Percentiles rank a stretch among this genome's conserved stretches.
phyloP scores from a whole-genome alignment of 2,113 vertebrate genomes.

The Beaufortia kweichowensis region DNA sequence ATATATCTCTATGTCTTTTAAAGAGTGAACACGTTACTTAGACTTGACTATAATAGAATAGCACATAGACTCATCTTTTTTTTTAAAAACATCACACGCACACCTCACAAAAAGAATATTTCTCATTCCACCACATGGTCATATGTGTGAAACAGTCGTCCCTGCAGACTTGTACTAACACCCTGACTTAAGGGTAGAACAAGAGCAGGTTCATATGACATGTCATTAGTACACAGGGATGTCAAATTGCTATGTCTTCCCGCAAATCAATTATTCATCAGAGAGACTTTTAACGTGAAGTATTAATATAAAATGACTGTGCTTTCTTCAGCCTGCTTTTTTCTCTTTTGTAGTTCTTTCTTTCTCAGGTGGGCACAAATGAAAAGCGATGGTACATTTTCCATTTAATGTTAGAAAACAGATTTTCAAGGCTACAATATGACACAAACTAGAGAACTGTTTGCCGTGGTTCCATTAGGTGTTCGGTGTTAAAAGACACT shows the following conservation, averaged over 20 bases:
- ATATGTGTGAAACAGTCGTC: neutral
- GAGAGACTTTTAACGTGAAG: slow-evolving; percentile 63
- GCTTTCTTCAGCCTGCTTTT: slow-evolving; percentile 38
- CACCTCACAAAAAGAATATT: neutral
- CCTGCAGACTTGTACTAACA: slow-evolving; percentile 10
- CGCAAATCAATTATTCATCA: slow-evolving; percentile 68
- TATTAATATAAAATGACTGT: slow-evolving; percentile 67
- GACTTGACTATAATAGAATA: too few relatives aligned
- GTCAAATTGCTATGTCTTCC: slow-evolving; percentile 60
- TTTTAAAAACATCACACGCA: neutral
- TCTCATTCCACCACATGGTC: too few relatives aligned
- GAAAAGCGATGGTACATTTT: neutral
- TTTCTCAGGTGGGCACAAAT: slow-evolving; percentile 6
- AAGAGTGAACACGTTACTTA: too few relatives aligned
- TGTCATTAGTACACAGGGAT: slow-evolving; percentile 57
- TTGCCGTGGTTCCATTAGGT: too few relatives aligned
- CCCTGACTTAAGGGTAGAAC: neutral
- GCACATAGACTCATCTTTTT: neutral
- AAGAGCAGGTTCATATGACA: slow-evolving; percentile 45
- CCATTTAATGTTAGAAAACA: neutral
- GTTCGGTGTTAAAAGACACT: too few relatives aligned
- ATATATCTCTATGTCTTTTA: too few relatives aligned
- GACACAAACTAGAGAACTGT: too few relatives aligned
- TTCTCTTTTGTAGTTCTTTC: slow-evolving; percentile 23
- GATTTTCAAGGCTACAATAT: slow-evolving; percentile 18